Conservation (phyloP, 1,140 invertebrate genomes). For the Diorhabda carinulata region DNA sequence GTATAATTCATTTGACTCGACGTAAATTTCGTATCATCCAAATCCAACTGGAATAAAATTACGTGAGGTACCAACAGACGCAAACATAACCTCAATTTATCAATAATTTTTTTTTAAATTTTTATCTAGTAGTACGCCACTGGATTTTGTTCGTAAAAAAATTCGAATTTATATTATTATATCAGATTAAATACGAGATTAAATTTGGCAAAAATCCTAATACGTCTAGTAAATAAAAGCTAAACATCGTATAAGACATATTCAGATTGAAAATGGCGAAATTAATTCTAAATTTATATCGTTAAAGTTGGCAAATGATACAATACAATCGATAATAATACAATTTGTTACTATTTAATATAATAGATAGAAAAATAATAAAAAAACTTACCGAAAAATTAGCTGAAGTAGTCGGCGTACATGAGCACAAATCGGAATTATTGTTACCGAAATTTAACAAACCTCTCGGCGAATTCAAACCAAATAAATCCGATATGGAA, state of each 20-base stretch:
- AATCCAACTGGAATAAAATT: conserved; percentile 31
- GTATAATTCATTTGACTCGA: conserved; percentile 22
- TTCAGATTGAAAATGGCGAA: neutral
- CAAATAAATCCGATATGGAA: conserved; percentile 52
- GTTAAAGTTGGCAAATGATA: conserved; percentile 7
- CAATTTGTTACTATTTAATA: no score
- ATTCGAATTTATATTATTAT: no score
- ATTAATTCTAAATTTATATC: conserved; percentile 8
- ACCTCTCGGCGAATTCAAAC: conserved; percentile 52
- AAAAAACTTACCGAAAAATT: conserved; percentile 41
- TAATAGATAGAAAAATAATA: conserved; percentile 1
- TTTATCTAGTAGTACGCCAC: no score
- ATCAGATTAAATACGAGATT: no score
- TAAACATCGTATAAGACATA: neutral
- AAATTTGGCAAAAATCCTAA: conserved; percentile 17
- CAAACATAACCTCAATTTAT: neutral
- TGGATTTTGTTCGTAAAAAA: no score
- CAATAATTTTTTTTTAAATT: neutral
- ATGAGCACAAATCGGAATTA: conserved; percentile 29
- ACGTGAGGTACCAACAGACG: neutral
- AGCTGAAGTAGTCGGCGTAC: conserved; percentile 38
- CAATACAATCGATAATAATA: no score
- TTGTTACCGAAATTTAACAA: conserved; percentile 45
- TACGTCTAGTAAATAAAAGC: conserved; percentile 11
- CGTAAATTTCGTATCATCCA: conserved; percentile 34